Base-by-base conservation (phyloP, 2,113 vertebrate species). In the Dipodomys spectabilis region DNA sequence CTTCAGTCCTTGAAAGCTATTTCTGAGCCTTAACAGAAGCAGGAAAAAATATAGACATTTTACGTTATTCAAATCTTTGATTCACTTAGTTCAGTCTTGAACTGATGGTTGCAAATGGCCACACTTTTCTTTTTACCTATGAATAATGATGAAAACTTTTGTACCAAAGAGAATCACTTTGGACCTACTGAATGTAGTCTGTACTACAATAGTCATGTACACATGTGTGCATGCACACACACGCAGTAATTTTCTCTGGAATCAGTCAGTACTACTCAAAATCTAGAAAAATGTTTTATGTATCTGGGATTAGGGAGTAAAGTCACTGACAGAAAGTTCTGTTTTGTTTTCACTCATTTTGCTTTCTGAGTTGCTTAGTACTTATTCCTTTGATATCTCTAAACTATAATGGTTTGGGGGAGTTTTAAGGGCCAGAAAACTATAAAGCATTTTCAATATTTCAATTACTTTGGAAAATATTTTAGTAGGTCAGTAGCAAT, bases 1-100 rank as follows among this genome's bases (percentile, higher is more conserved):
- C n/a, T 68, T 62, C 10, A 57, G 9, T 27, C 53, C 64, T 90
- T 94, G 28, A 80, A 86, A 93, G 20, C 84, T 82, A 79, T 80
- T 74, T 68, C n/a, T 64, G 28, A 69, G 25, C 8, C 53, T 32
- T 67, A 67, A 74, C 71, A 71, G 75, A 87, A 74, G 10, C 67
- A 85, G 23, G 23, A 74, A 88, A 28, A 88, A 88, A 27, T 57
- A 53, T 39, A 2, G 80, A 12, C 0, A 22, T 72, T 67, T 18
- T 65, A 22, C 73, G 83, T 27, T 65, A n/a, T 80, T 87, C 16
- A 57, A 2, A 1, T 2, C 28, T 78, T 85, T 35, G 18, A 20
- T 81, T 91, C 30, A 39, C 10, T 64, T 3, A 57, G 0, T 39
- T 60, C 9, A n/a, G 13, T 84, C 7, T 69, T 35, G 2, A 90